Percentiles rank a stretch among this genome's conserved stretches.
Conservation (phyloP, 1,140 invertebrate species). For the Cherax destructor region DNA sequence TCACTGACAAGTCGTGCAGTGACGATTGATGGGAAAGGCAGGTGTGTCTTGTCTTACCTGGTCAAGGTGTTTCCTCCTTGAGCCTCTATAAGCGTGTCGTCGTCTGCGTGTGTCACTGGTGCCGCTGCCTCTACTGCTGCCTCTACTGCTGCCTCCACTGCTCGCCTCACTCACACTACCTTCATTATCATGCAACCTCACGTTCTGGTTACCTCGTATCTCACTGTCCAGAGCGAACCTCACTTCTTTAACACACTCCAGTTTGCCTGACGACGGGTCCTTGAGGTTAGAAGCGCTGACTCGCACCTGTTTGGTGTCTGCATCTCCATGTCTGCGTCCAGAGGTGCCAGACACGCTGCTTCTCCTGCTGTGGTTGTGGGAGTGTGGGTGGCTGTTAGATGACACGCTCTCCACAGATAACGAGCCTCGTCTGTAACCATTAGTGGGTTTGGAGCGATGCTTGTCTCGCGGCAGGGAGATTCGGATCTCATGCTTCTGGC, state of each 20-base stretch:
- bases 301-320: not conserved
- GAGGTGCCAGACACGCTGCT: not conserved
- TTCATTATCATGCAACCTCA: not conserved
- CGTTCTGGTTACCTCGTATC: not conserved
- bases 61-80: not conserved
- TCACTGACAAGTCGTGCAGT: no score
- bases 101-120: not conserved
- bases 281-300: not conserved
- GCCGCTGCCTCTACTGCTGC: not conserved
- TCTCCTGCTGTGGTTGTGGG: conserved; percentile 8
- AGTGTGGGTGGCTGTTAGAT: not conserved
- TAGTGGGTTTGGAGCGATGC: conserved; percentile 7
- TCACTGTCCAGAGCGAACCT: conserved; percentile 19
- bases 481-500: conserved; percentile 54
- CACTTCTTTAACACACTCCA: conserved; percentile 11
- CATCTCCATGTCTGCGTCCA: not conserved
- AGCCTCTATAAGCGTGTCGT: not conserved
- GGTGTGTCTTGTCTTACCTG: not conserved
- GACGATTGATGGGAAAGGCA: no score
- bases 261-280: not conserved
- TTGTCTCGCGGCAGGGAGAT: conserved; percentile 54
- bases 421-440: not conserved
- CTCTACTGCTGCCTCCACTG: conserved; percentile 17
- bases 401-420: not conserved
- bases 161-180: not conserved